Base-by-base conservation (phyloP, 92 coral and sea anemone species). In the Plumapathes pennacea region DNA sequence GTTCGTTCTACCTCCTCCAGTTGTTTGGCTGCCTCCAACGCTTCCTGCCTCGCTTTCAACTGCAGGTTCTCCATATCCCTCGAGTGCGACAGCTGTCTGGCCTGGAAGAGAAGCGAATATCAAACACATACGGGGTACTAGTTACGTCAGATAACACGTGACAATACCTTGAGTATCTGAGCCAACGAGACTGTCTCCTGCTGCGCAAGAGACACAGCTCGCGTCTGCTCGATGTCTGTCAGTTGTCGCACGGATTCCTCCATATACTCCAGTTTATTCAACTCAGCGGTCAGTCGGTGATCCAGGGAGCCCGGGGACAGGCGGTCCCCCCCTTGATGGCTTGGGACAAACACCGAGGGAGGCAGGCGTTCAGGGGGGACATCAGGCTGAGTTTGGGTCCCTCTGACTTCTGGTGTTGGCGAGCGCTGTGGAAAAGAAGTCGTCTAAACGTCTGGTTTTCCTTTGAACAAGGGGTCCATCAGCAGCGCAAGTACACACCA, bases 161-260 rank as follows among this genome's bases (percentile, higher is more conserved):
- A 3, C 27, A 12, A 25, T 26, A 90, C 98, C 94, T 92, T 92
- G 24, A 92, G 81, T 22, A 92, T 92, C 69, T 92, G 96, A 21
- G 98, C 96, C 70, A 94, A 65, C 3, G 99, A 88, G 4, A 94
- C 99, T 3, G 99, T 94, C 47, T 94, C 97, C 61, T 94, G 99
- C 48, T 94, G 96, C 2, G 99, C 99, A 14, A 88, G 58, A 4
- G 99, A 62, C 13, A 88, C 89, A 20, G 89, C 80, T 36, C 96
- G 74, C 18, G 96, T 89, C 38, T 85, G 64, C 55, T 88, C 99
- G 29, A 94, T 88, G 32, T 89, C 99, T 17, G 80, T 84, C 67
- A 94, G 50, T 52, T 94, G 99, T 13, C 96, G 79, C 50, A 94
- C 99, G 2, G 99, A 88, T 42, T 88, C 99, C 51, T 94, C 96